phyloP scores from a whole-genome alignment of 2,888 invertebrate genomes.

The Empis stercorea region DNA sequence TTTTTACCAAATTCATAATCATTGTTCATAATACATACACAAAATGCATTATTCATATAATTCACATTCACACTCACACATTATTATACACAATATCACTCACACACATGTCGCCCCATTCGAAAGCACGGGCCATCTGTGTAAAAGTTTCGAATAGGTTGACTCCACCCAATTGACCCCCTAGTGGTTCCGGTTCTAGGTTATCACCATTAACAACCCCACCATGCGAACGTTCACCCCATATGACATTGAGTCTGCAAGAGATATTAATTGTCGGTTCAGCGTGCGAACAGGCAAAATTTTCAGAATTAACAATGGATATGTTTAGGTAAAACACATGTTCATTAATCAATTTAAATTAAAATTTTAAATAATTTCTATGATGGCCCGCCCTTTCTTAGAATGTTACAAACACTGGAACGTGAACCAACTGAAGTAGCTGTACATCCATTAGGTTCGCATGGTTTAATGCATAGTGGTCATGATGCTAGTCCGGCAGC shows the following conservation, averaged over 20 bases:
- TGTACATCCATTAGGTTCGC: constrained; percentile 42
- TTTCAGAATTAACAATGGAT: constrained; percentile 92
- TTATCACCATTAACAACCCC: constrained; percentile 73
- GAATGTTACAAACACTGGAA: constrained; percentile 91
- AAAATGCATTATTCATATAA: neutral
- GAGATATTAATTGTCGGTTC: constrained; percentile 92
- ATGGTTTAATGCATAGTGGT: constrained; percentile 28
- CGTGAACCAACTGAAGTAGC: constrained; percentile 77
- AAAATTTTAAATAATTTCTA: too few species aligned
- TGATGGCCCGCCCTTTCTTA: too few species aligned
- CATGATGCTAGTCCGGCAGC: constrained; percentile 39
- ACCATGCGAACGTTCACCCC: constrained; percentile 73
- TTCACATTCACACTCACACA: constrained; percentile 11
- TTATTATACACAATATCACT: constrained; percentile 23
- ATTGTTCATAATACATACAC: constrained; percentile 2
- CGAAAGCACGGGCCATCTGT: constrained; percentile 39
- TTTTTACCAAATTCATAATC: too few species aligned
- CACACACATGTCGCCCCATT: constrained; percentile 21
- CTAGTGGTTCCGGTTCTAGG: constrained; percentile 44
- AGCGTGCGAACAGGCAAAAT: constrained; percentile 87
- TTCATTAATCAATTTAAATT: neutral
- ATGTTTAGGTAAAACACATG: constrained; percentile 54
- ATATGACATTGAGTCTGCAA: constrained; percentile 77
- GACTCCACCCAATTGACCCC: constrained; percentile 25
- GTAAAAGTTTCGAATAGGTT: constrained; percentile 31